A percentile compares a stretch with the other conserved stretches of the same genome.
Conservation (phyloP, 2,888 invertebrate genomes). For the Epirrhoe alternata region DNA sequence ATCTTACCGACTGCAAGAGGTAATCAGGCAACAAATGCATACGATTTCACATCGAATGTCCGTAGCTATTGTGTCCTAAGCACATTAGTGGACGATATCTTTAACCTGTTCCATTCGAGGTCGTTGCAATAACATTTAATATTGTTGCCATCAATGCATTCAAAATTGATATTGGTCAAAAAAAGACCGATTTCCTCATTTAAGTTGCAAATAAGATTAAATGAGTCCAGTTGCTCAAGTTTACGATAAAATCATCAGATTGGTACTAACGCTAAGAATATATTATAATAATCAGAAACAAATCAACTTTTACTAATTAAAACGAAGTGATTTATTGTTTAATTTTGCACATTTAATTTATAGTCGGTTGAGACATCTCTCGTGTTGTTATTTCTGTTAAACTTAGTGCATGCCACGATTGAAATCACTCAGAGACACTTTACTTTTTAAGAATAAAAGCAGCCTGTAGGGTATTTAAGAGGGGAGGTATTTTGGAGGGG, state of each 20-base stretch:
- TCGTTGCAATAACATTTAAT: constrained; percentile 22
- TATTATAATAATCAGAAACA: background rate
- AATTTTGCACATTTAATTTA: background rate
- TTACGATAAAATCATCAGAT: constrained; percentile 3
- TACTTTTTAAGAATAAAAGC: too few species aligned
- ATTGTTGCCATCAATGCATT: too few species aligned
- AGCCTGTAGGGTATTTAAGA: too few species aligned
- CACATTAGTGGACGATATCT: background rate
- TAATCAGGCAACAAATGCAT: too few species aligned
- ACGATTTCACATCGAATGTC: too few species aligned
- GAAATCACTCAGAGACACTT: too few species aligned
- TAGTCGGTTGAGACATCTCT: background rate
- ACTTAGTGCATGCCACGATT: too few species aligned
- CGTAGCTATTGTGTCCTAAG: background rate
- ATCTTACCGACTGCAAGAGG: too few species aligned
- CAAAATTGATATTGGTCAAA: constrained; percentile 10
- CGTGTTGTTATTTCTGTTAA: background rate
- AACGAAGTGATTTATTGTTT: constrained; percentile 2
- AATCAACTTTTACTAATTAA: constrained; percentile 15
- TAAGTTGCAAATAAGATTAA: constrained; percentile 21
- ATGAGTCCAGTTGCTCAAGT: constrained; percentile 22
- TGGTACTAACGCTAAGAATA: constrained; percentile 8
- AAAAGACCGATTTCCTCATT: constrained; percentile 19
- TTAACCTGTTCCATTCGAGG: constrained; percentile 10
- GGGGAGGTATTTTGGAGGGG: too few species aligned